phyloP scores from a whole-genome alignment of 2,797 vertebrate genomes.

The Urosaurus nigricauda region DNA sequence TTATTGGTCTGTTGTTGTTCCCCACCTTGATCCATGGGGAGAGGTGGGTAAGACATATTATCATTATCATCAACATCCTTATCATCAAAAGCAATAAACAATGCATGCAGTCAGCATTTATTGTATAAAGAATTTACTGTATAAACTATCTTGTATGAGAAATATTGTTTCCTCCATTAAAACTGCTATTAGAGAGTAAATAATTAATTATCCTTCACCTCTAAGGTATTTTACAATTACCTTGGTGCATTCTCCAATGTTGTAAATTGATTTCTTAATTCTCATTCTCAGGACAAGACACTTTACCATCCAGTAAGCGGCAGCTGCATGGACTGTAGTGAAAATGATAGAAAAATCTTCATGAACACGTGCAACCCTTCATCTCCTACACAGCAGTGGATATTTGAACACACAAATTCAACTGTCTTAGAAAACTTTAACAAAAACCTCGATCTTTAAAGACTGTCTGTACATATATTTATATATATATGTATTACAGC shows the following conservation, averaged over 20 bases:
- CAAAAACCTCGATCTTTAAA: slow-evolving; percentile 78
- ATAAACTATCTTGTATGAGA: not conserved
- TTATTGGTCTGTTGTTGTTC: too few relatives aligned
- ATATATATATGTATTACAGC: slow-evolving; percentile 75
- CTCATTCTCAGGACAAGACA: slow-evolving; percentile 86
- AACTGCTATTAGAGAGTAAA: not conserved
- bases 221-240: slow-evolving; percentile 6
- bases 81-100: slow-evolving; percentile 9
- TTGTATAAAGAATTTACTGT: not conserved
- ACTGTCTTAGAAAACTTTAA: slow-evolving; percentile 93
- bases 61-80: too few relatives aligned
- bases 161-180: not conserved
- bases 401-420: slow-evolving; percentile 92
- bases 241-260: not conserved
- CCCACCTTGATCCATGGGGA: too few relatives aligned
- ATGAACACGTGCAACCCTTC: slow-evolving; percentile 90
- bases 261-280: slow-evolving; percentile 30
- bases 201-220: not conserved
- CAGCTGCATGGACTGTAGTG: slow-evolving; percentile 92
- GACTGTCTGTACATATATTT: slow-evolving; percentile 51
- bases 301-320: slow-evolving; percentile 92
- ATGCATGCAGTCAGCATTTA: not conserved
- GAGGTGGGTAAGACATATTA: too few relatives aligned
- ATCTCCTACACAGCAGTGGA: slow-evolving; percentile 91
- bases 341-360: slow-evolving; percentile 87